Base-by-base conservation (phyloP, 2,113 vertebrate genomes). In the Chaenogobius annularis region DNA sequence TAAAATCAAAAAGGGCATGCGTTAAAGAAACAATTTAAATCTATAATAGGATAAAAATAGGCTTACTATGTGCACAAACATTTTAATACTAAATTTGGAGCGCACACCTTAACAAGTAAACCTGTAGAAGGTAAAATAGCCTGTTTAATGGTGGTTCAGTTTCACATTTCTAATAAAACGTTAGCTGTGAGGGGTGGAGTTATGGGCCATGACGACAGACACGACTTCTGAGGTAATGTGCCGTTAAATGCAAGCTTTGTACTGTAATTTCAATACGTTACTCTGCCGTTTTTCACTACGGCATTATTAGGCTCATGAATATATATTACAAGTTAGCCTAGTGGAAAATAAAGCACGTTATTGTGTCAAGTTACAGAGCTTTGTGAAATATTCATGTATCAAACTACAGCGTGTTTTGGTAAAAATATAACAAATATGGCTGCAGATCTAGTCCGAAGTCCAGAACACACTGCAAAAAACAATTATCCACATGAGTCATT, bases 221-320 rank as follows among this genome's bases (percentile, higher is more conserved):
- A 55, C 19, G n/a, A 19, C 52, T 55, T 31, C 23, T 59, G 23
- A 61, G 14, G 26, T 61, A 61, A 61, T 61, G 23, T 35, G 26
- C 23, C 58, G 13, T 61, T 14, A 37, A 69, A 11, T 56, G 59
- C 59, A 9, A 37, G 17, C 31, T 35, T 44, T 55, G 44, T 65
- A 46, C 35, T 66, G 61, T 1, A 74, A 66, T 78, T 80, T 58
- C 70, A 44, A 61, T 66, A 46, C 65, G 69, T 71, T 76, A 77
- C 82, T 48, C 81, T 76, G 80, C 64, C 47, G 14, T 62, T 55
- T 59, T 79, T 70, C 69, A 74, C 70, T 14, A 58, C 64, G 54
- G 66, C 15, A 47, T 70, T 80, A 84, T 81, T 83, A 79, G 77
- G 26, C 82, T 87, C 83, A 86, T 89, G 81, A 87, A 86, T 83